Evolutionary conservation across 2,797 vertebrate species (phyloP), one percentile per base, ranked within the genome.

Genomic region (Mus minutoides): DNA sequence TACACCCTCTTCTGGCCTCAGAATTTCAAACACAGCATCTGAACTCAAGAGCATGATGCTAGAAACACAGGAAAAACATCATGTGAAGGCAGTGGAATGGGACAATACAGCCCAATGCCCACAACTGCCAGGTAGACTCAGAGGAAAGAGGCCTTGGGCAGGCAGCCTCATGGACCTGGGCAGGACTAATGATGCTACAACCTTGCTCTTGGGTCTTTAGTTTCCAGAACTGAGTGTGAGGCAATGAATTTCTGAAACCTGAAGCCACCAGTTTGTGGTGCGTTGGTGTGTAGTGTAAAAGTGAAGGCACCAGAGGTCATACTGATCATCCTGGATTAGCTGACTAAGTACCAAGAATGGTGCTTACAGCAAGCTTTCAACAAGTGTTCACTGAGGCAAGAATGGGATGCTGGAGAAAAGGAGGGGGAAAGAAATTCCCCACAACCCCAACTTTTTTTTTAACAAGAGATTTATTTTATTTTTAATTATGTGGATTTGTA

Each of bases 81-180:
- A 1, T 0, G 2, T 1, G 58, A 73, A 60, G 34, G 49, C 1
- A 56, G 56, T 19, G 9, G 49, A 29, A 21, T 21, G 0, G 56
- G 62, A 4, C 0, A n/a, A 56, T 43, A 58, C 3, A 73, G n/a
- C 69, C 40, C 40, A 67, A 46, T 0, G 13, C 46, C 80, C n/a
- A n/a, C 46, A 60, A 31, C 0, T 3, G 69, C 56, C 6, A 24
- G 69, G 9, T 12, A 34, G 26, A 9, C 14, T n/a, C 37, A 37
- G 78, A 67, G 26, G 89, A 62, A 26, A 54, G 54, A 13, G 37
- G 52, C 16, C 3, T 6, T 46, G 43, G 43, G 43, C 43, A 46
- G 43, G 43, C 43, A 46, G 43, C 43, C 43, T 46, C 43, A 46
- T 46, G 43, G 43, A 3, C 37, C 17, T 37, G 8, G 24, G 43